Conservation (phyloP, 2,888 invertebrate genomes). For the Rotaria sp. region DNA sequence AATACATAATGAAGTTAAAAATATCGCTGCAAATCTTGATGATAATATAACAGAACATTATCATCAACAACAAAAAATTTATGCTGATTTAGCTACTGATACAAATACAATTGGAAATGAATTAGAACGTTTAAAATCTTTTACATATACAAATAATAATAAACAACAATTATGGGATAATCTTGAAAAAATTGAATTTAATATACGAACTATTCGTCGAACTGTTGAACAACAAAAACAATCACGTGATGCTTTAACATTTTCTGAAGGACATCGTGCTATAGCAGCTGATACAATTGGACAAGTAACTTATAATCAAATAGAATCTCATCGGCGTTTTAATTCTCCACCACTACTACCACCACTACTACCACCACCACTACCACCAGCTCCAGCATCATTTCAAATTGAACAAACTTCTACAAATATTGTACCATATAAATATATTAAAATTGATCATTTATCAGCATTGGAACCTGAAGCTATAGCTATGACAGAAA, state of each 20-base stretch:
- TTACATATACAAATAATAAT: background rate
- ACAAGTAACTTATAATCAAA: background rate
- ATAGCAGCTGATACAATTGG: constrained; percentile 10
- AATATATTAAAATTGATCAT: constrained; percentile 27
- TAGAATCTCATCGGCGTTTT: background rate
- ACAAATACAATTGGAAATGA: background rate
- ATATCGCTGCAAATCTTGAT: background rate
- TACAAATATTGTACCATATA: background rate
- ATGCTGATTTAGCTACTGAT: background rate
- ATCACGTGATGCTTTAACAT: background rate
- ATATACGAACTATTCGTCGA: background rate
- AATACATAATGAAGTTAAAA: background rate
- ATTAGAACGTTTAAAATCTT: constrained; percentile 8
- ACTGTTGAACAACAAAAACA: constrained; percentile 13
- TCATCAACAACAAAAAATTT: background rate
- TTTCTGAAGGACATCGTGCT: background rate
- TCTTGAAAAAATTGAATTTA: background rate
- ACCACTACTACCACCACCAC: background rate
- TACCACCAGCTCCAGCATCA: background rate
- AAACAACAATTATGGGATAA: constrained; percentile 21
- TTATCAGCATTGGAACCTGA: constrained; percentile 1
- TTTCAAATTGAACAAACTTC: background rate
- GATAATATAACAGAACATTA: background rate
- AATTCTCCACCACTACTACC: background rate
- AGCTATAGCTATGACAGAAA: constrained; percentile 6